Evolutionary conservation across 64 coral and sea anemone genomes (phyloP), one percentile per base, ranked within the genome.

Genomic region (Montipora cactus): DNA sequence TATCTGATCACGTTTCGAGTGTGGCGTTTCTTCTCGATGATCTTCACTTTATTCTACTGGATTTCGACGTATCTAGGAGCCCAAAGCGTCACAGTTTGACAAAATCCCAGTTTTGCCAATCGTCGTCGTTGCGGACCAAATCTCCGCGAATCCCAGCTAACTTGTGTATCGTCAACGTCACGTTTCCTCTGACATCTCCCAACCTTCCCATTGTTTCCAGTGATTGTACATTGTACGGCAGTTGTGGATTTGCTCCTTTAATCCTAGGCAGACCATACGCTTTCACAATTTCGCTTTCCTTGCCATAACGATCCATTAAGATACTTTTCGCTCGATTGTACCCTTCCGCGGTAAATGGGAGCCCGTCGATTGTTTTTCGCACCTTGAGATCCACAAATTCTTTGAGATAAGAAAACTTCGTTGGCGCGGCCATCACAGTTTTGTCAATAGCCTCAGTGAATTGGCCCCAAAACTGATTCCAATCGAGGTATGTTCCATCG

Each of bases 61-160:
- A 77, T 94, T 94, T 14, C 37, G 66, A 59, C 81, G 25, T 58
- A 37, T 89, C 92, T 86, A 89, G 37, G 77, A 44, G 57, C 46
- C 44, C 13, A 94, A 75, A 10, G 72, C 76, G n/a, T 88, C 64
- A 49, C 66, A 94, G 68, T n/a, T 94, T 64, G 19, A 64, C 15
- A 73, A 89, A 94, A 45, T 51, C 70, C 92, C 92, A 94, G 47
- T 89, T 76, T 55, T 89, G 87, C 89, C 94, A 95, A n/a, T 77
- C 52, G 50, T 78, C 51, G 78, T 92, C 64, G 58, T 81, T 84
- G n/a, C 89, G 84, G 28, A 91, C 89, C 45, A 95, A 76, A 81
- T 95, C 89, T 44, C 64, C 46, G 4, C 72, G 67, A 48, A 88
- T 88, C 48, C 86, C 71, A 44, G 67, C 49, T 13, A 88, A 52